Base-by-base conservation (phyloP, 2,113 vertebrate species). In the Egretta garzetta region DNA sequence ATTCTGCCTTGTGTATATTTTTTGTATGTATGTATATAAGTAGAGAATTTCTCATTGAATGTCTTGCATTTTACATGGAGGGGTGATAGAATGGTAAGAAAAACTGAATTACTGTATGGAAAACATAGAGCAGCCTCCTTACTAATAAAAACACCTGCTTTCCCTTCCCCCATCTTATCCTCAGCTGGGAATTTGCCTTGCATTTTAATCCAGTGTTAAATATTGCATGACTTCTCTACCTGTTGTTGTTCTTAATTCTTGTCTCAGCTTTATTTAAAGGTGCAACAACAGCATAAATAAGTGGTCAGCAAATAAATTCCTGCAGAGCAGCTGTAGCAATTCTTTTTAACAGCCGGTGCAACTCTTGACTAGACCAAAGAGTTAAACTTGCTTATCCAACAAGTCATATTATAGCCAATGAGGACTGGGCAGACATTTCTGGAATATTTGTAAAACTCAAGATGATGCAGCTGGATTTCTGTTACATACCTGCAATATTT, bases 321-420 rank as follows among this genome's bases (percentile, higher is more conserved):
- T 98, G 62, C 47, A 90, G 95, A 98, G 91, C 98, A 98, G 94
- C 98, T 99, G 98, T 96, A 80, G 93, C 92, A 97, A 92, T 97
- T 97, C 84, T 96, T 55, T 95, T 90, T 93, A 98, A 97, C 98
- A 98, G 97, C 97, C 98, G 98, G 95, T 98, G 37, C 93, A 97
- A 93, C 86, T 85, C 91, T 94, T 94, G 84, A 88, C 90, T 66
- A 92, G 94, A 90, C 89, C 68, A 27, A 92, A 93, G 94, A 97
- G 87, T 98, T 97, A 90, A 96, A 96, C 75, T 96, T 97, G 97
- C 94, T 97, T 97, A 93, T 73, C 86, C 88, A 93, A 73, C 94
- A 95, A 96, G 82, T 96, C 74, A 49, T 93, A 21, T 95, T 96
- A 72, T 45, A 96, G 80, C 89, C 84, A 67, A 8, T 90, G 80